A percentile compares a stretch with the other conserved stretches of the same genome.
Conservation (phyloP, 2,888 invertebrate species). For the Dasysyrphus tricinctus region DNA sequence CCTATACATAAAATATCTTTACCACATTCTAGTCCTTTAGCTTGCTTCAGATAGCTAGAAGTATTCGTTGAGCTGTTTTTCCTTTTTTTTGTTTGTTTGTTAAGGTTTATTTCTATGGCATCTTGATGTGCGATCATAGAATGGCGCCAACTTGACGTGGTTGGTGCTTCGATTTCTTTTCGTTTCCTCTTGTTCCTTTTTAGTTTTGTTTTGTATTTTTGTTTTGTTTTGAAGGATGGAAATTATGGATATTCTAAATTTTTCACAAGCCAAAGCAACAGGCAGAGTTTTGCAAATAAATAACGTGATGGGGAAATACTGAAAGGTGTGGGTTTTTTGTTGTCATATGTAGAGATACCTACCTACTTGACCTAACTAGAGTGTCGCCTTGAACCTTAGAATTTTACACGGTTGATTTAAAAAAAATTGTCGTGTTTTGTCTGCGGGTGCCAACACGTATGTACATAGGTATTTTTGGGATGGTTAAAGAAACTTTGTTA, state of each 20-base stretch:
- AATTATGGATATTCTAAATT: background rate
- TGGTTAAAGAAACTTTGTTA: no score
- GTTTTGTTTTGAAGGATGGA: background rate
- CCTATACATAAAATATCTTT: background rate
- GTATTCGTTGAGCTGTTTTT: slow-evolving; percentile 47
- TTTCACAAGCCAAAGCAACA: slow-evolving; percentile 6
- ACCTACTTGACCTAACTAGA: background rate
- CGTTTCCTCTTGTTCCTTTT: slow-evolving; percentile 13
- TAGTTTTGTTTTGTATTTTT: slow-evolving; percentile 6
- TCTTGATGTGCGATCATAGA: slow-evolving; percentile 63
- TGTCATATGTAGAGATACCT: background rate
- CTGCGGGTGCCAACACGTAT: background rate
- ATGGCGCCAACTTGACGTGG: slow-evolving; percentile 73
- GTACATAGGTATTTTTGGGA: no score
- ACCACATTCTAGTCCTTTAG: slow-evolving; percentile 42
- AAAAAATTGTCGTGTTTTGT: background rate
- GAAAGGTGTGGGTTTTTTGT: background rate
- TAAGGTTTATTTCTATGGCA: slow-evolving; percentile 44
- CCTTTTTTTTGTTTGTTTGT: background rate
- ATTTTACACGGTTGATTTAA: background rate
- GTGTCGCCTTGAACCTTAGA: background rate
- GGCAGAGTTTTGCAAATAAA: background rate
- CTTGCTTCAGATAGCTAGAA: background rate
- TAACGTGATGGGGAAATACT: background rate
- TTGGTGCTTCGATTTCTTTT: slow-evolving; percentile 46